Evolutionary conservation across 2,797 vertebrate species (phyloP).

Genomic region (Clamator glandarius): DNA sequence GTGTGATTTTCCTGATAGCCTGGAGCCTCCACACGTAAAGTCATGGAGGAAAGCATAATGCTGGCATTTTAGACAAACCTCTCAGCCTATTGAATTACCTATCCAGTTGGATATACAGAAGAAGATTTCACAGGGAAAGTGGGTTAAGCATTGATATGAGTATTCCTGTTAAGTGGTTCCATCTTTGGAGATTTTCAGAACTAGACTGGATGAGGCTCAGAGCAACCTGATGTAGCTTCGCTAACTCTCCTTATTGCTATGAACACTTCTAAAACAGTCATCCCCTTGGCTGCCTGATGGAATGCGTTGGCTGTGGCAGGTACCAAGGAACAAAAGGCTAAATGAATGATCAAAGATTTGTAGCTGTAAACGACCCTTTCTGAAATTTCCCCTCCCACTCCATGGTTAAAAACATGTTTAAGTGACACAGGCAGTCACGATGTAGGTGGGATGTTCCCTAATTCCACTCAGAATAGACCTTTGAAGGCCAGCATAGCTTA

Average conservation of each 20-base stretch:
- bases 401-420: not conserved
- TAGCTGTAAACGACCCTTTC: not conserved
- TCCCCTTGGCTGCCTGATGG: not conserved
- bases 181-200: not conserved
- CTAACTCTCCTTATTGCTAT: not conserved
- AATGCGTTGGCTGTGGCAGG: not conserved
- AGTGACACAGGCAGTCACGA: not conserved
- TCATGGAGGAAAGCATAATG: not conserved
- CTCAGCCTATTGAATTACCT: not conserved
- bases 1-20: not conserved
- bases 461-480: not conserved
- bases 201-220: not conserved
- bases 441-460: not conserved
- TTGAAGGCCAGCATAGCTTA: not conserved
- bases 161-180: not conserved
- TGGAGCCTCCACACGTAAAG: not conserved
- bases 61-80: not conserved
- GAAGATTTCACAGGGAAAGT: not conserved
- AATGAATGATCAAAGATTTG: not conserved
- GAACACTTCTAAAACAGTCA: not conserved
- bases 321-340: not conserved
- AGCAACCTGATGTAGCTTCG: not conserved
- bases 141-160: not conserved
- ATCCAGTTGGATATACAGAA: not conserved
- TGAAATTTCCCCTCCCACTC: not conserved